Conservation (phyloP, 2,797 vertebrate genomes). For the Pangasius mekongensis region DNA sequence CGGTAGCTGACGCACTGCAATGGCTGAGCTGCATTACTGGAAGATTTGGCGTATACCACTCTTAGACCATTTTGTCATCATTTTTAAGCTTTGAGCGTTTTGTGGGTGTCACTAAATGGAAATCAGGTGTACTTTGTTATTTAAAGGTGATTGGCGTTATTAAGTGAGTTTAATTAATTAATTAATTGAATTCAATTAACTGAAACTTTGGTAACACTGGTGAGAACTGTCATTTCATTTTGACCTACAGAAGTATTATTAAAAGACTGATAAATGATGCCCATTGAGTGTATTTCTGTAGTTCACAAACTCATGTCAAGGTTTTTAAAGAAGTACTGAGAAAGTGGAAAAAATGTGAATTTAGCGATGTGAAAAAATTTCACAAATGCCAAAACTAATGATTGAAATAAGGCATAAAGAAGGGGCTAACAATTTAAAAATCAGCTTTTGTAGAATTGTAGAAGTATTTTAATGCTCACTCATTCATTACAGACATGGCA, state of each 20-base stretch:
- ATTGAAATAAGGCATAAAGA: background rate
- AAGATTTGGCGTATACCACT: background rate
- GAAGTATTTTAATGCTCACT: conserved; percentile 5
- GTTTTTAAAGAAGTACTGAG: background rate
- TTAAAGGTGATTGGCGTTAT: background rate
- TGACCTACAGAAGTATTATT: background rate
- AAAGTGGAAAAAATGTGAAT: background rate
- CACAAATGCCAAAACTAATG: background rate
- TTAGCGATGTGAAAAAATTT: background rate
- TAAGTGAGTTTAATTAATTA: no score
- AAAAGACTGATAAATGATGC: background rate
- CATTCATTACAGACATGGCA: background rate
- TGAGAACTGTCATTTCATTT: background rate
- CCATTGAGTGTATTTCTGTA: background rate
- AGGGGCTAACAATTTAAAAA: background rate
- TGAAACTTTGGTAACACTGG: background rate
- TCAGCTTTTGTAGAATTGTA: background rate
- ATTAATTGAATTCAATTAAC: no score
- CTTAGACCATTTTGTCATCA: no score
- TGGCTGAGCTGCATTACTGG: background rate
- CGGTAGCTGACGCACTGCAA: background rate
- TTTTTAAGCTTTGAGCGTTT: background rate
- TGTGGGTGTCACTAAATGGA: background rate
- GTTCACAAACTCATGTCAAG: background rate
- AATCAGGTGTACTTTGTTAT: background rate